A percentile compares a stretch with the other conserved stretches of the same genome.
Evolutionary conservation across 2,888 invertebrate genomes (phyloP).

Genomic region (Gisinianus flammeolus): DNA sequence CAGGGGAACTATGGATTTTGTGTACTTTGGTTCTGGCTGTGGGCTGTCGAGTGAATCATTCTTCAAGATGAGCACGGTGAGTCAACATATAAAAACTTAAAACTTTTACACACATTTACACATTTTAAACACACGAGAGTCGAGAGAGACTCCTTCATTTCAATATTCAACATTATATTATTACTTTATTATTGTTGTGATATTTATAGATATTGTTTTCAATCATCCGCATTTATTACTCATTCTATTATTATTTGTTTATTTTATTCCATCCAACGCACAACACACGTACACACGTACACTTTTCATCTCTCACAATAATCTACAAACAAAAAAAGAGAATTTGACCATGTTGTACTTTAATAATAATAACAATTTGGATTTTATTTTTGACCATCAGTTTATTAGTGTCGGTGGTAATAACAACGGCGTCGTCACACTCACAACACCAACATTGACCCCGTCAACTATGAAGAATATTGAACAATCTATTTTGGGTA

Average conservation of each 20-base stretch:
- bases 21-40: too few species aligned
- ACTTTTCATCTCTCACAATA: too few species aligned
- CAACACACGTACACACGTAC: too few species aligned
- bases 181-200: constrained; percentile 6
- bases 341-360: too few species aligned
- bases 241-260: too few species aligned
- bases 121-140: too few species aligned
- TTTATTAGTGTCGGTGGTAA: constrained; percentile 25
- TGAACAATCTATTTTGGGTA: constrained; percentile 84
- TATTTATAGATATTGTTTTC: not conserved
- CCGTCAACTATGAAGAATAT: constrained; percentile 90
- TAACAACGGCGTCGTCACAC: constrained; percentile 64
- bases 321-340: too few species aligned
- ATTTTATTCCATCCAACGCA: too few species aligned
- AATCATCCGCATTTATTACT: not conserved
- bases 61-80: constrained; percentile 37
- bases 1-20: too few species aligned
- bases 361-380: not conserved
- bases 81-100: not conserved
- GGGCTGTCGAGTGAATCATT: constrained; percentile 36
- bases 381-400: not conserved
- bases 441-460: constrained; percentile 91
- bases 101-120: not conserved
- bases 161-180: too few species aligned
- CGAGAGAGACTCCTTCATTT: too few species aligned